phyloP scores from a whole-genome alignment of 2,888 invertebrate species.

The Stenodera caucasica region DNA sequence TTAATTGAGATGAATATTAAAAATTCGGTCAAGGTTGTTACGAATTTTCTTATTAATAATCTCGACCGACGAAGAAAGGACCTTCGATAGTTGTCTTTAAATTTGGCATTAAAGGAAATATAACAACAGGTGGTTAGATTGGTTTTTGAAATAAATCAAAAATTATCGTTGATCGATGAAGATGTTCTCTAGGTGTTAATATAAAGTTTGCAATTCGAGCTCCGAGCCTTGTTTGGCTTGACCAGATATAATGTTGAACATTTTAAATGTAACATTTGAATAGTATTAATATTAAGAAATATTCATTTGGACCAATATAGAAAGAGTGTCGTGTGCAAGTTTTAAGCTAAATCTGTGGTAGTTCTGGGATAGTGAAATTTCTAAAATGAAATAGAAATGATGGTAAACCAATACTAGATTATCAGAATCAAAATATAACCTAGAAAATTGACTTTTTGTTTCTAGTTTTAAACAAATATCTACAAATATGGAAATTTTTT shows the following conservation, averaged over 20 bases:
- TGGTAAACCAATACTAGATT: too few relatives aligned
- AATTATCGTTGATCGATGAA: too few relatives aligned
- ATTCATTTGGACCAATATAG: slow-evolving; percentile 32
- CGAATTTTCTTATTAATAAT: too few relatives aligned
- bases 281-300: slow-evolving; percentile 36
- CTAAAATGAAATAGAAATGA: too few relatives aligned
- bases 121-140: too few relatives aligned
- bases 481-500: too few relatives aligned
- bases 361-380: background rate
- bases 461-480: background rate
- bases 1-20: background rate
- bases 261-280: slow-evolving; percentile 32
- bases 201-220: slow-evolving; percentile 44
- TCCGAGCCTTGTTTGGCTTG: slow-evolving; percentile 49
- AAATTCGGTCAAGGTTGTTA: background rate
- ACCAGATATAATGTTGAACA: slow-evolving; percentile 39
- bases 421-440: too few relatives aligned
- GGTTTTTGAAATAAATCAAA: too few relatives aligned
- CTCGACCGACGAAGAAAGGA: too few relatives aligned
- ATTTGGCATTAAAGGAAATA: too few relatives aligned
- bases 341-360: slow-evolving; percentile 31
- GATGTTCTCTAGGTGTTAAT: too few relatives aligned
- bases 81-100: too few relatives aligned
- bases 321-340: slow-evolving; percentile 41
- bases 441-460: background rate